Conservation (phyloP, 2,113 vertebrate genomes). For the Seriola quinqueradiata region DNA sequence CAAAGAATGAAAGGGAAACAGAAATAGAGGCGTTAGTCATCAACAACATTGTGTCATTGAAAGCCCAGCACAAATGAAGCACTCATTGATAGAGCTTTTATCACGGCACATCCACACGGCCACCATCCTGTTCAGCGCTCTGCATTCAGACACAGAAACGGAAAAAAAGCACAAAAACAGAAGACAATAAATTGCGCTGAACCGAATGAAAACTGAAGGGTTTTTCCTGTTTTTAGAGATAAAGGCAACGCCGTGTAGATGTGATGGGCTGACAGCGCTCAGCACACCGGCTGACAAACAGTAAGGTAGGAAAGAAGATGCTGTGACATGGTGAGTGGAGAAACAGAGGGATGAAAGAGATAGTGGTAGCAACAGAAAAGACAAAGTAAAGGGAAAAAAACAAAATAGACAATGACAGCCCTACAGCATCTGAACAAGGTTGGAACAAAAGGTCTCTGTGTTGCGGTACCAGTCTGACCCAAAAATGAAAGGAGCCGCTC, state of each 20-base stretch:
- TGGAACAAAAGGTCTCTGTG: constrained; percentile 63
- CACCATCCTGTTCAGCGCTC: background rate
- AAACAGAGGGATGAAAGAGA: constrained; percentile 50
- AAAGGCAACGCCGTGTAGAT: constrained; percentile 36
- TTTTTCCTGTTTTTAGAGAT: constrained; percentile 55
- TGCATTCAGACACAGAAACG: background rate
- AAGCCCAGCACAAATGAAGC: constrained; percentile 6
- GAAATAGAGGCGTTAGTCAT: constrained; percentile 66
- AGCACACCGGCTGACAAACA: constrained; percentile 60
- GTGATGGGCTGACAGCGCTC: constrained; percentile 46
- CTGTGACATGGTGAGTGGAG: constrained; percentile 45
- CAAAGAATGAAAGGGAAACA: constrained; percentile 33
- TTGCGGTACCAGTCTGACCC: constrained; percentile 59
- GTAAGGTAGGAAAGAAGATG: constrained; percentile 47
- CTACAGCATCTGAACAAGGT: constrained; percentile 23
- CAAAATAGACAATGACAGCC: constrained; percentile 61
- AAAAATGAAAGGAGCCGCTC: constrained; percentile 54
- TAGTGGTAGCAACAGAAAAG: constrained; percentile 20
- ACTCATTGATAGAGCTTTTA: constrained; percentile 34
- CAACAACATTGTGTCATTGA: constrained; percentile 35
- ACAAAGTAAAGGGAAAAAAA: constrained; percentile 21
- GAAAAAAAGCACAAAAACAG: background rate
- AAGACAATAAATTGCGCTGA: constrained; percentile 24
- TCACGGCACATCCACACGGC: background rate
- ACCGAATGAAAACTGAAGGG: constrained; percentile 34